These are phyloP conservation scores for Hyalella azteca DNA, from an alignment of 2,888 invertebrate species.

Conservation along the genomic window DNA sequence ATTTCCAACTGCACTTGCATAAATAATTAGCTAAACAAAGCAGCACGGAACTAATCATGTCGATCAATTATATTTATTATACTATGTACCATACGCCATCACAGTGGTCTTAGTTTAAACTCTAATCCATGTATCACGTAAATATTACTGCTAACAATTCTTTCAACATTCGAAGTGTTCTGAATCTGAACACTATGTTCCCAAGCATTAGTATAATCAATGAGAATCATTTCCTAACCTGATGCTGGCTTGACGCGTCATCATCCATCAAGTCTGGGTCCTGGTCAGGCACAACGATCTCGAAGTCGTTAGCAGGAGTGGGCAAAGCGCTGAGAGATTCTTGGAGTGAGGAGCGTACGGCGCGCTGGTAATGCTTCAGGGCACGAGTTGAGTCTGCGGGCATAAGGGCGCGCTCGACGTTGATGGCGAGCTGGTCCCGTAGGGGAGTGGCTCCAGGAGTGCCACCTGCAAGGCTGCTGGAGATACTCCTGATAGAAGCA, in stretches of 20 bases:
- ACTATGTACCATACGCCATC: no score
- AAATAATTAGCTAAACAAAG: no score
- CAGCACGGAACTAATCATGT: no score
- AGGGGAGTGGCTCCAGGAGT: conserved; percentile 73
- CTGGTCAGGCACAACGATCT: conserved; percentile 93
- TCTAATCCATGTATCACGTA: no score
- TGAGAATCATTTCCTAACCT: no score
- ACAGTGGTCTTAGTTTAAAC: no score
- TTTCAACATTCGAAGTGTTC: no score
- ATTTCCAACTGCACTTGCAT: no score
- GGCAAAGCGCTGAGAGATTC: conserved; percentile 83
- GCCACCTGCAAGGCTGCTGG: conserved; percentile 45
- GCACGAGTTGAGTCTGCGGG: conserved; percentile 60
- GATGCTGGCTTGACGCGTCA: conserved; percentile 37
- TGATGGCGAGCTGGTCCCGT: conserved; percentile 93
- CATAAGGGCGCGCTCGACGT: conserved; percentile 80
- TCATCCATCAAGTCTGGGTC: conserved; percentile 68
- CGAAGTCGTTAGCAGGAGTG: conserved; percentile 94
- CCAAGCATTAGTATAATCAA: no score
- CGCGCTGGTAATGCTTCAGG: conserved; percentile 58
- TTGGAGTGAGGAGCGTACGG: conserved; percentile 75
- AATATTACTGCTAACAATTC: no score
- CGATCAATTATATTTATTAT: no score
- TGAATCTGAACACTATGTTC: no score
- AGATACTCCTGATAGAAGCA: background rate